Percentiles rank a stretch among this genome's conserved stretches.
Conservation (phyloP, 2,797 vertebrate species). For the Capromys pilorides region DNA sequence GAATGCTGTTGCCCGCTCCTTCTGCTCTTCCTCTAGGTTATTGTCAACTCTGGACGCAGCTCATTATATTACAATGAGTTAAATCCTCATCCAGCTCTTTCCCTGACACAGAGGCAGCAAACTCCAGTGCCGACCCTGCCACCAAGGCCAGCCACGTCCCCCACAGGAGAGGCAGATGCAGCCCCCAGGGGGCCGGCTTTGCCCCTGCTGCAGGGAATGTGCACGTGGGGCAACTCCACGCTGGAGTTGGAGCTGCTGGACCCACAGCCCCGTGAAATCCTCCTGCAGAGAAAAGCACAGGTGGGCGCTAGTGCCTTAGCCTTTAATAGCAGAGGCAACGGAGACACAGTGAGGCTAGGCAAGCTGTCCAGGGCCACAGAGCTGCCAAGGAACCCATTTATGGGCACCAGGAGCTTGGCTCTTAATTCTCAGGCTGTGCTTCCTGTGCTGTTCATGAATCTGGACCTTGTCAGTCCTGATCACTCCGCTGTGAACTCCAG, state of each 20-base stretch:
- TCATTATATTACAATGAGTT: background rate
- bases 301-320: background rate
- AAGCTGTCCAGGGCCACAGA: background rate
- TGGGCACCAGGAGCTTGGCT: background rate
- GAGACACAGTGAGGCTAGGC: background rate
- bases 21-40: background rate
- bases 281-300: background rate
- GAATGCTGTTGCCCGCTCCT: background rate
- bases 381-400: background rate
- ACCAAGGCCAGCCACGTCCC: background rate
- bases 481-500: rapidly evolving
- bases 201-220: background rate
- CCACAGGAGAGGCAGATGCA: background rate
- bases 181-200: background rate
- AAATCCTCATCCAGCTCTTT: background rate
- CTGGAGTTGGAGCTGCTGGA: background rate
- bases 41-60: background rate
- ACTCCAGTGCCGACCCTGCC: background rate
- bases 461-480: background rate
- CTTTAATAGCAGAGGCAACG: background rate
- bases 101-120: background rate
- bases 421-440: background rate
- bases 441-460: background rate
- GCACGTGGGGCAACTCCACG: background rate
- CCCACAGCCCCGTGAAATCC: background rate